A percentile compares a stretch with the other conserved stretches of the same genome.
These are phyloP conservation scores for Haemorhous mexicanus DNA, from an alignment of 2,113 vertebrate genomes.

Conservation along the genomic window DNA sequence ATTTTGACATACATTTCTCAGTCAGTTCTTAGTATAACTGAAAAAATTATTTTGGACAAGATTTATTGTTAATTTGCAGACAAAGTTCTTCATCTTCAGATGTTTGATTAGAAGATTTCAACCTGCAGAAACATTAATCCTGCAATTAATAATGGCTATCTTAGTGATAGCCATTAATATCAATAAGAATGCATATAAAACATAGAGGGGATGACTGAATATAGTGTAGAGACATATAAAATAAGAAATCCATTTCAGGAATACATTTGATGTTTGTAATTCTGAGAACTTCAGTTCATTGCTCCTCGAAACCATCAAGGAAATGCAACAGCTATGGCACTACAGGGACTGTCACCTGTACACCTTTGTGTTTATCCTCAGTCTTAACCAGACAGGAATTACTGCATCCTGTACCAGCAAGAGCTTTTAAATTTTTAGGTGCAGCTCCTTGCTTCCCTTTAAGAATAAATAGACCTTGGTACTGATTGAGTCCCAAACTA, in stretches of 20 bases:
- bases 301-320: neutral
- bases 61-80: neutral
- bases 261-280: rapidly evolving
- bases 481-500: neutral
- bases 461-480: neutral
- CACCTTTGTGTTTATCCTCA: neutral
- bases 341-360: neutral
- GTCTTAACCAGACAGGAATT: neutral
- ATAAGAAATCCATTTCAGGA: neutral
- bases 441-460: neutral
- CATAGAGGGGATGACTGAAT: neutral
- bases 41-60: neutral
- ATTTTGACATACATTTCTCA: neutral
- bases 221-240: neutral
- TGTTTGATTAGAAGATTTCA: neutral
- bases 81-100: neutral
- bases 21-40: neutral
- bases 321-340: neutral
- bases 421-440: neutral
- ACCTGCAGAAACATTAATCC: neutral
- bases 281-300: neutral
- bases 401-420: neutral
- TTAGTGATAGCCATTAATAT: neutral
- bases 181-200: neutral
- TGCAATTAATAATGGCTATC: neutral